Conservation (phyloP, 2,113 vertebrate species). For the Furnarius figulus region DNA sequence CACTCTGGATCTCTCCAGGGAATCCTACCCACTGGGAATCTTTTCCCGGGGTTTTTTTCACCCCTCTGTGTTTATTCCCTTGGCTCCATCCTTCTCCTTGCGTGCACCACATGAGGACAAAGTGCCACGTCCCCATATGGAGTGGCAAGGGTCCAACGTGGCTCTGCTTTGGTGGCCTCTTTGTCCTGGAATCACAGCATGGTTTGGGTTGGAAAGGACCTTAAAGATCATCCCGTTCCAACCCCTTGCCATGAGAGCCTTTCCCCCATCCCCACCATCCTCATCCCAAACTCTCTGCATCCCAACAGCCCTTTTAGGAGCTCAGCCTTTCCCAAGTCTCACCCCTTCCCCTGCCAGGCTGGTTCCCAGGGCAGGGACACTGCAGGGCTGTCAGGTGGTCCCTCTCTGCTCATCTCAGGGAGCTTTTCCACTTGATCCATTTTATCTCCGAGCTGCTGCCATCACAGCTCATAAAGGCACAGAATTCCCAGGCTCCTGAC, state of each 20-base stretch:
- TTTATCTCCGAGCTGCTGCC: not conserved
- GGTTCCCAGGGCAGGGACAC: not conserved
- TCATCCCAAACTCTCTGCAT: not conserved
- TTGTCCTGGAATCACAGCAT: not conserved
- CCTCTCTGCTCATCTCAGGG: not conserved
- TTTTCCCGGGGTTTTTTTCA: not conserved
- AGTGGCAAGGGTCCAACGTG: fast-evolving
- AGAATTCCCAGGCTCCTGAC: not conserved
- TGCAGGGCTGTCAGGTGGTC: not conserved
- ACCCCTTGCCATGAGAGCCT: not conserved
- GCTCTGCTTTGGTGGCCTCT: not conserved
- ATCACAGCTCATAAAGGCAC: not conserved
- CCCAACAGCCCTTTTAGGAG: not conserved
- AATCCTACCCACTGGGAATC: not conserved
- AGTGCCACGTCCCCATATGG: fast-evolving
- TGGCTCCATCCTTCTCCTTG: not conserved
- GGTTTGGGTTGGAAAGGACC: not conserved
- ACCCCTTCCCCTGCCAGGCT: not conserved
- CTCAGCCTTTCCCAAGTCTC: not conserved
- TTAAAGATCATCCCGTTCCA: not conserved
- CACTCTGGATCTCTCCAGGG: not conserved
- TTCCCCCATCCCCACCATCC: not conserved
- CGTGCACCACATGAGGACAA: not conserved
- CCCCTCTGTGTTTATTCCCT: not conserved
- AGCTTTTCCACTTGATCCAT: not conserved